Evolutionary conservation across 2,888 invertebrate species (phyloP).

Genomic region (Malacosoma neustria): DNA sequence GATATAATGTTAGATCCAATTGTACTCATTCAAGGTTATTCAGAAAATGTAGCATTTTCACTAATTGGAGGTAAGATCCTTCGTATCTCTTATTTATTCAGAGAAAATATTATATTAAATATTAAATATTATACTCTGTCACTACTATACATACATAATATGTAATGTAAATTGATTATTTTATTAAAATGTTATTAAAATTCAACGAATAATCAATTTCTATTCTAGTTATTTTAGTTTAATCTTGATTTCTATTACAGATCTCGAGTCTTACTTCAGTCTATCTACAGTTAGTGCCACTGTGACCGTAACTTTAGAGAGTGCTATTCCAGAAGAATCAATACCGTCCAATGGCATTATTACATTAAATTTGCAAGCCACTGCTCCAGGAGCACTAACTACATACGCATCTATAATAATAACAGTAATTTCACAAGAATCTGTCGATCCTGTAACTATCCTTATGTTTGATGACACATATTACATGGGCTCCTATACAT

Average conservation of each 20-base stretch:
- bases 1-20: conserved; percentile 14
- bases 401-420: conserved; percentile 18
- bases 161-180: too few species aligned
- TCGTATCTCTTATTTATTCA: too few species aligned
- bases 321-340: conserved; percentile 14
- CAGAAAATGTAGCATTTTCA: conserved; percentile 15
- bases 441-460: conserved; percentile 4
- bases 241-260: conserved; percentile 10
- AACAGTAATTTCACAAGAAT: conserved; percentile 9
- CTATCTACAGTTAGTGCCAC: conserved; percentile 5
- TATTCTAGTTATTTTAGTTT: too few species aligned
- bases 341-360: conserved; percentile 16
- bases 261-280: conserved; percentile 14
- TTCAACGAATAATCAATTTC: too few species aligned
- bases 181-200: too few species aligned
- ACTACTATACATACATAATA: too few species aligned
- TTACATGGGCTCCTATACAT: conserved; percentile 17
- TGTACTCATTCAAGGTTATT: conserved; percentile 19
- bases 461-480: conserved; percentile 15
- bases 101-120: too few species aligned
- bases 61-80: conserved; percentile 12
- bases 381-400: conserved; percentile 11
- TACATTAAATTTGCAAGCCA: conserved; percentile 17
- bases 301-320: conserved; percentile 10
- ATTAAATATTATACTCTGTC: too few species aligned